A percentile compares a stretch with the other conserved stretches of the same genome.
Conservation (phyloP, 2,113 vertebrate species). For the Pardalotus punctatus region DNA sequence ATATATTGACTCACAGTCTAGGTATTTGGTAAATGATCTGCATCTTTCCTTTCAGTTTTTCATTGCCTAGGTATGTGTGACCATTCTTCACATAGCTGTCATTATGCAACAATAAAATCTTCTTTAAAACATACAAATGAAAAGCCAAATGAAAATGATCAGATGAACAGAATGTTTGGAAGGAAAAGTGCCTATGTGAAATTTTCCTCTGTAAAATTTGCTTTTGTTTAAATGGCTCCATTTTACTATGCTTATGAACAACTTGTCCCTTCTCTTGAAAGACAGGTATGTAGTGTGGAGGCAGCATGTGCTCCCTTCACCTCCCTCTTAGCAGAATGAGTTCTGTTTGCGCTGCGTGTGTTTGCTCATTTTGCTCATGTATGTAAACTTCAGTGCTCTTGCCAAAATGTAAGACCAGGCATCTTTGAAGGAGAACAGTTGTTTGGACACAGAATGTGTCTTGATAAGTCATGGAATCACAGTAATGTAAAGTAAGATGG, state of each 20-base stretch:
- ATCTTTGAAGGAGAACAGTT: neutral
- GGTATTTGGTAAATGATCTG: slow-evolving; percentile 70
- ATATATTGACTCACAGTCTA: slow-evolving; percentile 73
- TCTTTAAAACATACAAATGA: slow-evolving; percentile 12
- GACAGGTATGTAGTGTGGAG: neutral
- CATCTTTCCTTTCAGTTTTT: slow-evolving; percentile 68
- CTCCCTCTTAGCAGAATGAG: neutral
- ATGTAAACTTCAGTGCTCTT: neutral
- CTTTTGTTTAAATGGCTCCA: neutral
- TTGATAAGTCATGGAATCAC: neutral
- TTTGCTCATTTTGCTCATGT: neutral
- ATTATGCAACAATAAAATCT: slow-evolving; percentile 47
- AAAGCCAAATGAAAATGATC: slow-evolving; percentile 3
- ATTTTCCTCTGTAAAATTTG: neutral
- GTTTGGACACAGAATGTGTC: neutral
- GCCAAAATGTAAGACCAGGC: neutral
- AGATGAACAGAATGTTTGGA: neutral
- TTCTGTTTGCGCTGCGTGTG: neutral
- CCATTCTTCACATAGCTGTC: slow-evolving; percentile 65
- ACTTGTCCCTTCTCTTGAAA: neutral
- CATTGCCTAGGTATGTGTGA: slow-evolving; percentile 58
- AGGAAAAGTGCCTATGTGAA: neutral
- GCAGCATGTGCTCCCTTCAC: neutral
- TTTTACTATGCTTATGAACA: neutral
- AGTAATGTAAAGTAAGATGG: neutral